Conservation (phyloP, 2,888 invertebrate species). For the Aphodius sticticus region DNA sequence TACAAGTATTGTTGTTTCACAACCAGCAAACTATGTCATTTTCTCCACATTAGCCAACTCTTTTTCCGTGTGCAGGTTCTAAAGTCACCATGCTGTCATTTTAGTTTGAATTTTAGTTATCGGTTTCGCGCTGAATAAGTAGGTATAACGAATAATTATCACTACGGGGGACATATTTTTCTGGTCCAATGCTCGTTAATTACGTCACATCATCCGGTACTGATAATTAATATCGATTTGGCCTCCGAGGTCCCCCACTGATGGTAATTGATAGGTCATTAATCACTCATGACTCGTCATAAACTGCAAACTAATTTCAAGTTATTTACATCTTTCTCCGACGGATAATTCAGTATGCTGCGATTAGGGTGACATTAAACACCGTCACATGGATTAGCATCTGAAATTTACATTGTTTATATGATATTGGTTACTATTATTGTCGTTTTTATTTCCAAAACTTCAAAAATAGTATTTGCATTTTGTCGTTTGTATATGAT, state of each 20-base stretch:
- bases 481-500: too few species aligned
- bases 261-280: slow-evolving; percentile 24
- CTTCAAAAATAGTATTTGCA: too few species aligned
- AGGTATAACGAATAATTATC: neutral
- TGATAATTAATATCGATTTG: slow-evolving; percentile 12
- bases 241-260: neutral
- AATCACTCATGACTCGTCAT: slow-evolving; percentile 23
- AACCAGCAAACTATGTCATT: too few species aligned
- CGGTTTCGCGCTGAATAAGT: neutral
- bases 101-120: too few species aligned
- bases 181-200: neutral
- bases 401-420: too few species aligned
- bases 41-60: too few species aligned
- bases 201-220: neutral
- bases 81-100: too few species aligned
- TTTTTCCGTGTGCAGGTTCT: too few species aligned
- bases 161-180: neutral
- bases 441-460: too few species aligned
- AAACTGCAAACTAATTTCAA: slow-evolving; percentile 28
- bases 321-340: slow-evolving; percentile 26
- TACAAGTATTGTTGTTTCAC: too few species aligned
- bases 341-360: slow-evolving; percentile 18
- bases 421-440: too few species aligned
- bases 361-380: slow-evolving; percentile 13
- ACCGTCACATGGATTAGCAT: neutral